Evolutionary conservation across 2,113 vertebrate species (phyloP), one percentile per base, ranked within the genome.

Genomic region (Chaetodon auriga): DNA sequence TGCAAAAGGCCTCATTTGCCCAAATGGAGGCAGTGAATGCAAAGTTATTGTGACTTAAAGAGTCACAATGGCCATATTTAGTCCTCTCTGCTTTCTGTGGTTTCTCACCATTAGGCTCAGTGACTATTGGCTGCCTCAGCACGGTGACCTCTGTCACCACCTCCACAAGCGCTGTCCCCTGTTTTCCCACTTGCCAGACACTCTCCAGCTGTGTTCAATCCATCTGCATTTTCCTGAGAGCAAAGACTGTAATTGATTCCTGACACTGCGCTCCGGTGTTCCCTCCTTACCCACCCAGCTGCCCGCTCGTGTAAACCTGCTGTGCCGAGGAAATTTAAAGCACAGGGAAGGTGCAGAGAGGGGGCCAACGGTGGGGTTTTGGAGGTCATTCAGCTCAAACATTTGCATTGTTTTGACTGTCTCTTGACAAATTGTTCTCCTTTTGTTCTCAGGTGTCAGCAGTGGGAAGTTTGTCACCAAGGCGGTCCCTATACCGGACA

Each of bases 401-500:
- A 15, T 66, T 69, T 38, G 7, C 53, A 30, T 41, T 13, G 6
- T 73, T 62, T 25, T 49, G 53, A 77, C 66, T 55, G 5, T 35
- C 11, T 76, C 45, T 48, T 81, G 51, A 68, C 71, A 62, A 79
- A 21, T 23, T 85, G 51, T 68, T 71, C 21, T 45, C 21, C 48
- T 35, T 38, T 41, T 66, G 53, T 66, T 73, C 51, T 78, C 75
- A 99, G 97, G 96, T 96, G 71, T 96, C 96, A 0, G 94, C 95
- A 53, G 94, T 95, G 6, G 97, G 95, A 61, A 96, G 93, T 89
- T 86, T 96, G 82, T 98, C 97, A 23, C 97, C 97, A 0, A 94
- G 96, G 70, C 96, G 96, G 75, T 96, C 96, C 0, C 94, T 99
- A 2, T 98, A 97, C 87, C 96, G 98, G 75, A 99, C 98, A 0